Evolutionary conservation across 2,888 invertebrate genomes (phyloP).

Genomic region (Papilio demoleus): DNA sequence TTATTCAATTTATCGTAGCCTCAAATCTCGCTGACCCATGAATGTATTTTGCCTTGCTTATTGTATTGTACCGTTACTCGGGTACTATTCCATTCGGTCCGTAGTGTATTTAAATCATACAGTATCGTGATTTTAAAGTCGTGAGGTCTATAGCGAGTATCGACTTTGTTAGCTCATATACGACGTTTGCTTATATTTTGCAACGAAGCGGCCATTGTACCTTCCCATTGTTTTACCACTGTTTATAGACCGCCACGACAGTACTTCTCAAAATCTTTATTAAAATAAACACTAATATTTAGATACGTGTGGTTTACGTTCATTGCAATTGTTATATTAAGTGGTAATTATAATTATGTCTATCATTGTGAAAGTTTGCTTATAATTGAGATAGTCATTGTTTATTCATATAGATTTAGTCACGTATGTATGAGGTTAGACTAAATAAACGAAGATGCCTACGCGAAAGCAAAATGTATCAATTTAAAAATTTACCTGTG

Average conservation of each 20-base stretch:
- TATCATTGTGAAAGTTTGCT: constrained; percentile 12
- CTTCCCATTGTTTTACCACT: constrained; percentile 59
- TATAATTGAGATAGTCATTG: background rate
- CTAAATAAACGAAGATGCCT: background rate
- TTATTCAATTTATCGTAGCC: constrained; percentile 1
- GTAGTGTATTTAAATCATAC: constrained; percentile 4
- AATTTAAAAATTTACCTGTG: too few species aligned
- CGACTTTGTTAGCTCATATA: constrained; percentile 33
- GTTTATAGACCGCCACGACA: constrained; percentile 46
- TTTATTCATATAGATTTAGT: background rate
- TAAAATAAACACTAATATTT: constrained; percentile 28
- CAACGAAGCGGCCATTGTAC: constrained; percentile 62
- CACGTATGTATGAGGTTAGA: background rate
- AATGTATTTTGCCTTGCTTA: constrained; percentile 7
- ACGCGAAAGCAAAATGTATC: too few species aligned
- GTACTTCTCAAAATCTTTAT: constrained; percentile 36
- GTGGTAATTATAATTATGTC: background rate
- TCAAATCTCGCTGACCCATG: constrained; percentile 2
- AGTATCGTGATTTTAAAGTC: background rate
- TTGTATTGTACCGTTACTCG: constrained; percentile 20
- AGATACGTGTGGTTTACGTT: constrained; percentile 16
- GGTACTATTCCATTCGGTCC: constrained; percentile 27
- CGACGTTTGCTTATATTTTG: constrained; percentile 61
- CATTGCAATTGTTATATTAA: constrained; percentile 1
- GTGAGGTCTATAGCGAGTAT: background rate